These are phyloP conservation scores for Acridotheres tristis DNA, from an alignment of 2,797 vertebrate genomes.

Conservation along the genomic window DNA sequence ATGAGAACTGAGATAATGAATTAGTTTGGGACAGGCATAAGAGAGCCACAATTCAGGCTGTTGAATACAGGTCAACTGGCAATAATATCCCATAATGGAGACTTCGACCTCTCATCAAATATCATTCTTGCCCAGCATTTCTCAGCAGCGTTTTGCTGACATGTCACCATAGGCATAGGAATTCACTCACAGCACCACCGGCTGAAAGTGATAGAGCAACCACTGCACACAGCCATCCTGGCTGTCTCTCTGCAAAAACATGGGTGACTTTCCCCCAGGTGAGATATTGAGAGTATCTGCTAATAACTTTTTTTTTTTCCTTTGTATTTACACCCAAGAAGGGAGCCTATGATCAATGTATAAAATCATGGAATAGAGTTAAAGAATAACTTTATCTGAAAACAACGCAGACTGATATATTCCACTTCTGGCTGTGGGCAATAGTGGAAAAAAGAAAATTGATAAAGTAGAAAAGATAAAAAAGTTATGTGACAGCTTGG, in stretches of 20 bases:
- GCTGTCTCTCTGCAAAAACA: background rate
- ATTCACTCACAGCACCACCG: background rate
- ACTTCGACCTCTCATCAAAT: background rate
- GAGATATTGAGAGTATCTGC: background rate
- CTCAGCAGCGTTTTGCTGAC: background rate
- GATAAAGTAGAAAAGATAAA: background rate
- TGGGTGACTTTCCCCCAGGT: background rate
- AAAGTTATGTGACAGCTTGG: background rate
- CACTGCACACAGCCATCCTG: background rate
- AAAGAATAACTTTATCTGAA: background rate
- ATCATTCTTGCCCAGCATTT: background rate
- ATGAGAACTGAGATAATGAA: background rate
- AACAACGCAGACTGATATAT: background rate
- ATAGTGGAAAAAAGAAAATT: background rate
- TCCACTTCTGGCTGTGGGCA: background rate
- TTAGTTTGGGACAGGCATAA: background rate
- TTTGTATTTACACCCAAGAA: background rate
- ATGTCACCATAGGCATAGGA: background rate
- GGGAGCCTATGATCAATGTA: background rate
- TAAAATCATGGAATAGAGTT: background rate
- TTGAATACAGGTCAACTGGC: background rate
- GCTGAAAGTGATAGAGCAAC: background rate
- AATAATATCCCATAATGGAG: accelerated
- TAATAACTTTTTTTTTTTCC: background rate
- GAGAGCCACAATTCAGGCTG: background rate